Evolutionary conservation across 2,113 vertebrate species (phyloP), one percentile per base, ranked within the genome.

Genomic region (Grus americana): DNA sequence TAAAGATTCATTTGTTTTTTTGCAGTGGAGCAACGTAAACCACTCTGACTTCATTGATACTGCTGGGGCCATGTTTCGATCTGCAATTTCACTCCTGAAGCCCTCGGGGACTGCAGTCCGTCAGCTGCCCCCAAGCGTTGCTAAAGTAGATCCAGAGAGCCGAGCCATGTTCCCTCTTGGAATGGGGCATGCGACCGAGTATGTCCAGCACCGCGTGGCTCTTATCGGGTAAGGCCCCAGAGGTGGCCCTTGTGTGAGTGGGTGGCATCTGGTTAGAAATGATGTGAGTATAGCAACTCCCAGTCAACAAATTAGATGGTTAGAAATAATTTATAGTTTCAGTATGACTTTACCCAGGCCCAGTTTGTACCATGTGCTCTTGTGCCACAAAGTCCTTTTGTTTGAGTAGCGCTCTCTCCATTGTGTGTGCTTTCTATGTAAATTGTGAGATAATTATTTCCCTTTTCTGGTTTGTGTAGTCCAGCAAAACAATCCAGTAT

Each of bases 11-110:
- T 83, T 52, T 93, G 17, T 50, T 38, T 63, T 23, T 50, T 50
- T 92, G 84, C 97, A 99, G 99, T 99, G 99, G 99, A 99, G 98
- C 96, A 99, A 99, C n/a, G 96, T 98, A 63, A 98, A 99, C 97
- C 99, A 99, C 97, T 99, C 99, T 1, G 99, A 99, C 85, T 97
- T 99, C 93, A 97, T 99, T 7, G 98, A 99, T 90, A 97, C 98
- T 5, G 99, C 99, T 4, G 98, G 99, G 42, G 98, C 99, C 70
- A 19, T 99, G 86, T 98, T 99, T 91, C 98, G 98, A 17, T 97
- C 98, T 10, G 98, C 98, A 22, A 70, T 99, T 76, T 98, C 98
- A 4, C 72, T 98, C 86, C 97, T 99, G 96, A 98, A 98, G 97
- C 99, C 99, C 12, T 98, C 98, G 1, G 98, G 98, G 40, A 97